These are phyloP conservation scores for Ptychoptera albimana DNA, from an alignment of 2,888 invertebrate species.

Conservation along the genomic window DNA sequence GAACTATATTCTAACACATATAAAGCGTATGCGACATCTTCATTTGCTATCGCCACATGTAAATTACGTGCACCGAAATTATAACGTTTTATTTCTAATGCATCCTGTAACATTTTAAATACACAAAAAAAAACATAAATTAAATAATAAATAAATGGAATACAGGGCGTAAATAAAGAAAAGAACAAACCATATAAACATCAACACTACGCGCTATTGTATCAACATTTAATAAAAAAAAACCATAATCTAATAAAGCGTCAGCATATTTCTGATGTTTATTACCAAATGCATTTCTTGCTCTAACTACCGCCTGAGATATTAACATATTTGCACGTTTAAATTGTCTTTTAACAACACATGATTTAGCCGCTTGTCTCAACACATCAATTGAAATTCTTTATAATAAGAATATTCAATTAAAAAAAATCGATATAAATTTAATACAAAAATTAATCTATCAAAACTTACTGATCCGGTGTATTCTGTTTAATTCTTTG, in stretches of 20 bases:
- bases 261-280: conserved; percentile 73
- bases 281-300: conserved; percentile 34
- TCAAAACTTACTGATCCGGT: conserved; percentile 37
- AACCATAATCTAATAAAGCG: conserved; percentile 76
- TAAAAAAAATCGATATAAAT: conserved; percentile 1
- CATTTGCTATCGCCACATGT: conserved; percentile 76
- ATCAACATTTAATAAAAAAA: conserved; percentile 79
- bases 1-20: conserved; percentile 87
- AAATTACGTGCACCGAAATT: conserved; percentile 75
- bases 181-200: conserved; percentile 39
- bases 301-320: conserved; percentile 54
- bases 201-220: conserved; percentile 69
- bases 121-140: conserved; percentile 2
- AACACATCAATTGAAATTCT: conserved; percentile 66
- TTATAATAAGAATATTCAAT: too few relatives aligned
- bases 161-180: not conserved
- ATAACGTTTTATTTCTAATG: conserved; percentile 51
- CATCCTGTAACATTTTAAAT: conserved; percentile 33
- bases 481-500: conserved; percentile 44
- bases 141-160: too few relatives aligned
- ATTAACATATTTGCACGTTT: conserved; percentile 66
- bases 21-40: conserved; percentile 83
- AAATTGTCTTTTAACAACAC: conserved; percentile 78
- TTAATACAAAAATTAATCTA: not conserved
- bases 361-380: conserved; percentile 74